These are phyloP conservation scores for Pectinophora gossypiella DNA, from an alignment of 1,140 invertebrate species.

Conservation along the genomic window DNA sequence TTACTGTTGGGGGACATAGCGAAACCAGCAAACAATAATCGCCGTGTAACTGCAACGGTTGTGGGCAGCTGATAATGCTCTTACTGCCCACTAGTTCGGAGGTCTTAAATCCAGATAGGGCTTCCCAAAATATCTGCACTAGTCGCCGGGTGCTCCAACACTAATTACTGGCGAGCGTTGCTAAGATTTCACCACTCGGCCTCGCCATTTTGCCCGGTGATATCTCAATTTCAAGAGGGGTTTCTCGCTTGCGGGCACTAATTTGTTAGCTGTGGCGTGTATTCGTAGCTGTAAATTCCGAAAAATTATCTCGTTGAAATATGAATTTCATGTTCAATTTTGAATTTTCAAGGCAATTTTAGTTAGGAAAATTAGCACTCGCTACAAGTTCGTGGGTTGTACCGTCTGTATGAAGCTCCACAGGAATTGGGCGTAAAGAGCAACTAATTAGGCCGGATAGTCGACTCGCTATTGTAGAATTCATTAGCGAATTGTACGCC, in stretches of 20 bases:
- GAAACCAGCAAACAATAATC: neutral
- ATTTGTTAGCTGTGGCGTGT: slow-evolving; percentile 29
- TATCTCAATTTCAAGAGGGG: slow-evolving; percentile 56
- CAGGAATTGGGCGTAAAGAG: slow-evolving; percentile 37
- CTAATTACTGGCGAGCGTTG: slow-evolving; percentile 48
- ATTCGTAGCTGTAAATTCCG: neutral
- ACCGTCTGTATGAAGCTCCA: slow-evolving; percentile 27
- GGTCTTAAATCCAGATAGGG: neutral
- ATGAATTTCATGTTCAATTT: neutral
- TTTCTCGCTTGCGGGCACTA: slow-evolving; percentile 52
- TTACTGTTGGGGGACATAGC: neutral
- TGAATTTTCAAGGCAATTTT: neutral
- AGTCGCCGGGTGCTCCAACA: slow-evolving; percentile 25
- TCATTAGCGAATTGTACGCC: slow-evolving; percentile 37
- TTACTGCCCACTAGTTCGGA: neutral
- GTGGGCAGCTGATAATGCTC: neutral
- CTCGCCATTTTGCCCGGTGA: slow-evolving; percentile 22
- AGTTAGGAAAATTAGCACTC: neutral
- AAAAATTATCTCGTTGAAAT: neutral
- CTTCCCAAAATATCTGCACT: neutral
- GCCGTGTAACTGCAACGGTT: neutral
- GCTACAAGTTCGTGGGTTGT: slow-evolving; percentile 23
- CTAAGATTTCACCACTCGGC: slow-evolving; percentile 63
- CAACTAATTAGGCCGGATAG: slow-evolving; percentile 40
- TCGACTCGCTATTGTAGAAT: slow-evolving; percentile 41